A percentile compares a stretch with the other conserved stretches of the same genome.
phyloP scores from a whole-genome alignment of 2,888 invertebrate species.

The Nasonia oneida region DNA sequence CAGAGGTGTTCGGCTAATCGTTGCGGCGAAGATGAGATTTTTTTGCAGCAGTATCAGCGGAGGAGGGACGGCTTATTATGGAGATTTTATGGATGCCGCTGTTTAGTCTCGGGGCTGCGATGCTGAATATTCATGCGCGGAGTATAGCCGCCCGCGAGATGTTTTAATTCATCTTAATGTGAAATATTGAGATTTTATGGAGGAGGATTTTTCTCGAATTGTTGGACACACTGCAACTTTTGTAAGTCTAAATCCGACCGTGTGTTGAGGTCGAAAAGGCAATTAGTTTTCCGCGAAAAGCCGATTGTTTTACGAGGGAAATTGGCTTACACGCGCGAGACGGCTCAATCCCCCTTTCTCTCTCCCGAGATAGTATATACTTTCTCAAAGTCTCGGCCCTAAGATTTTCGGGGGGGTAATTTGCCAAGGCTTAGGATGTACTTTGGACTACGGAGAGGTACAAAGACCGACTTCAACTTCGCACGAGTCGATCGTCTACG shows the following conservation, averaged over 20 bases:
- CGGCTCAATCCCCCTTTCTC: slow-evolving; percentile 3
- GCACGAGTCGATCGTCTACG: neutral
- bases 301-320: slow-evolving; percentile 35
- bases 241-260: too few species aligned
- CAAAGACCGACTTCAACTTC: slow-evolving; percentile 2
- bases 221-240: too few species aligned
- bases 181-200: slow-evolving; percentile 19
- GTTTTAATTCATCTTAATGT: slow-evolving; percentile 11
- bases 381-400: slow-evolving; percentile 17
- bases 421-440: slow-evolving; percentile 30
- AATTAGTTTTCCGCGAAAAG: slow-evolving; percentile 11
- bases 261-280: neutral
- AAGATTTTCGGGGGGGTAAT: slow-evolving; percentile 35
- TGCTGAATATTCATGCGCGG: slow-evolving; percentile 19
- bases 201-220: neutral
- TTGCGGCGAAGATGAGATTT: slow-evolving; percentile 10
- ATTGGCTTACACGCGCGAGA: slow-evolving; percentile 19
- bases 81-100: slow-evolving; percentile 9
- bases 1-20: neutral
- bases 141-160: neutral
- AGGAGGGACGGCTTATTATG: slow-evolving; percentile 33
- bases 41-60: neutral
- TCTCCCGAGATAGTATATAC: neutral
- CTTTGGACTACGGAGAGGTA: neutral
- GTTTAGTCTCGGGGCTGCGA: slow-evolving; percentile 1